Base-by-base conservation (phyloP, 1,140 invertebrate species). In the Leguminivora glycinivorella region DNA sequence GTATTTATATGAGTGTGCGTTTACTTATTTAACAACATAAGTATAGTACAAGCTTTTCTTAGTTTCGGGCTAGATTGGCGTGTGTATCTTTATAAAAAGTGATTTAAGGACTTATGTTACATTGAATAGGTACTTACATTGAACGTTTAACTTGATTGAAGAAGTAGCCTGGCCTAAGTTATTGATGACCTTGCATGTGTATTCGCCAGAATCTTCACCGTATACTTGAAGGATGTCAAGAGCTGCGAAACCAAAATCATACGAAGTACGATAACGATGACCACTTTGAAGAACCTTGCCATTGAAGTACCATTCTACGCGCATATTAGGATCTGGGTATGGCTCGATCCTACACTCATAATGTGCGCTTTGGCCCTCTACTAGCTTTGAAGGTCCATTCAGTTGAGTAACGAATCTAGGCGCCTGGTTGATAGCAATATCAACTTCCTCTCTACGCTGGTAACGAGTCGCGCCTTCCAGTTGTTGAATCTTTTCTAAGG, bases 281-380 rank as follows among this genome's bases (percentile, higher is more conserved):
- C 98, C 97, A 71, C 96, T 97, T 81, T 95, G 95, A n/a, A 99
- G 88, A 43, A 97, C 96, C 88, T 98, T 96, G 63, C 97, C 97
- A 87, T 99, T 98, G 80, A 97, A 96, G 88, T 96, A 98, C 98
- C 98, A 99, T 90, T 98, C 97, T 1, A 99, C 96, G 75, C 96
- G 95, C 83, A 99, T 95, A 68, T 96, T 96, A 1, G 98, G 95
- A 92, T 99, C 98, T 9, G 97, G 98, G 82, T 98, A 97, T 43
- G 98, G 99, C 79, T 98, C 96, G 79, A 99, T 96, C 60, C 97
- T 95, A 80, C 98, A 99, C 92, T 99, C 98, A 88, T 99, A 99
- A 83, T 98, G 98, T 68, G 97, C 96, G 83, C 96, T 97, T 92
- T 97, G 96, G 1, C 96, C 96, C 92, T 98, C 97, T 34, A 95